Evolutionary conservation across 2,113 vertebrate species (phyloP).

Genomic region (Lampris megalopsis): DNA sequence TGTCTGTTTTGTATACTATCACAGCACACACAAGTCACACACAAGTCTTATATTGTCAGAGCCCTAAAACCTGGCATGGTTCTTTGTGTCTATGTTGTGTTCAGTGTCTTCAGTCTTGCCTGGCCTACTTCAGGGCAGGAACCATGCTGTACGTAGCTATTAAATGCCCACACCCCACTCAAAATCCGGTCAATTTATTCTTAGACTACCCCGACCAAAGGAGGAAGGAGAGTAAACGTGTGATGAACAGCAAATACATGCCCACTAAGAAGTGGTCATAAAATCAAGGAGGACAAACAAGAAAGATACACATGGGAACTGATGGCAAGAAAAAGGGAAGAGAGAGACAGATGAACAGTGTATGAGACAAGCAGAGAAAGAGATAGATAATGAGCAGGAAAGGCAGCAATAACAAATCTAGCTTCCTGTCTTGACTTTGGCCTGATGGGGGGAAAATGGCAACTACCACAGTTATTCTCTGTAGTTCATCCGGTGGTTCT

Average conservation of each 20-base stretch:
- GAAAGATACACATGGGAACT: not conserved
- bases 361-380: not conserved
- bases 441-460: conserved; percentile 33
- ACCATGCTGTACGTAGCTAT: too few relatives aligned
- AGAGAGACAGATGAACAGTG: conserved; percentile 21
- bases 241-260: not conserved
- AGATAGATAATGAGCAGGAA: conserved; percentile 5
- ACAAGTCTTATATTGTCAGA: not conserved
- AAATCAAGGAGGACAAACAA: not conserved
- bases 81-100: not conserved
- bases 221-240: not conserved
- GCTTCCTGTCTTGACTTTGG: conserved; percentile 53
- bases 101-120: not conserved
- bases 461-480: conserved; percentile 22
- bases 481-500: conserved; percentile 52
- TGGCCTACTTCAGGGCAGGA: not conserved
- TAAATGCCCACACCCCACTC: not conserved
- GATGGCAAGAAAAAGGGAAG: conserved; percentile 32
- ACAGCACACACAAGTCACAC: too few relatives aligned
- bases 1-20: not conserved
- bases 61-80: not conserved
- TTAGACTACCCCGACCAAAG: not conserved
- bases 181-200: not conserved
- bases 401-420: conserved; percentile 48
- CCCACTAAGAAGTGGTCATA: not conserved